phyloP scores from a whole-genome alignment of 2,888 invertebrate genomes.

The Nomada fucata region DNA sequence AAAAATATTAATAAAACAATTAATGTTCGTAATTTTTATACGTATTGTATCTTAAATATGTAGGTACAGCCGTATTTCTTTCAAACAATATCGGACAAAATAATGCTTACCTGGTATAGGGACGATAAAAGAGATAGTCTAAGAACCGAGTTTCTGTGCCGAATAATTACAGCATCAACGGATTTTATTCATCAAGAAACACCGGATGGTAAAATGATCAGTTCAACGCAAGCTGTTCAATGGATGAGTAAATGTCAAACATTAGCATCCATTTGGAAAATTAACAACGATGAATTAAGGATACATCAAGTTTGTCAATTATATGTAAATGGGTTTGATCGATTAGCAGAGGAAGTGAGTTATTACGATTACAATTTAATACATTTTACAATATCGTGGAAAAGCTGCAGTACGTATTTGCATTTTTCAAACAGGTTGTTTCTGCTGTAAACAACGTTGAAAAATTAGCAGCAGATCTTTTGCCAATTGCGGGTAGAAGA shows the following conservation, averaged over 20 bases:
- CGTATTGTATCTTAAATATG: not conserved
- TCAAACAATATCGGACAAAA: constrained; percentile 80
- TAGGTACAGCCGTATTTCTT: constrained; percentile 81
- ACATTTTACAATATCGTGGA: not conserved
- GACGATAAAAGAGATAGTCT: constrained; percentile 89
- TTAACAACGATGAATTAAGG: constrained; percentile 90
- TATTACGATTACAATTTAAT: constrained; percentile 14
- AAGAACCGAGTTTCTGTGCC: constrained; percentile 90
- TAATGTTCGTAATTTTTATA: not conserved
- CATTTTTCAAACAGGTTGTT: constrained; percentile 87
- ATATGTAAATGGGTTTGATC: constrained; percentile 87
- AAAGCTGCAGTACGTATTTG: constrained; percentile 84
- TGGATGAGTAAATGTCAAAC: constrained; percentile 91
- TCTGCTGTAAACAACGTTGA: constrained; percentile 89
- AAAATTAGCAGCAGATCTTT: constrained; percentile 88
- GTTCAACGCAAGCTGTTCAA: constrained; percentile 84
- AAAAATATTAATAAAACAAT: not conserved
- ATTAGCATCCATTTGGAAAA: constrained; percentile 91
- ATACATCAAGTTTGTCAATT: constrained; percentile 91
- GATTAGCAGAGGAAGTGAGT: constrained; percentile 87
- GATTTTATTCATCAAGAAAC: constrained; percentile 89
- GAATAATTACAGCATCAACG: constrained; percentile 90
- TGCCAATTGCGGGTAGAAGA: constrained; percentile 93
- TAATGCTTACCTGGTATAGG: constrained; percentile 78
- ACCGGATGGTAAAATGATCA: constrained; percentile 84